Percentiles rank a stretch among this genome's conserved stretches.
Conservation (phyloP, 2,797 vertebrate species). For the Salmo trutta region DNA sequence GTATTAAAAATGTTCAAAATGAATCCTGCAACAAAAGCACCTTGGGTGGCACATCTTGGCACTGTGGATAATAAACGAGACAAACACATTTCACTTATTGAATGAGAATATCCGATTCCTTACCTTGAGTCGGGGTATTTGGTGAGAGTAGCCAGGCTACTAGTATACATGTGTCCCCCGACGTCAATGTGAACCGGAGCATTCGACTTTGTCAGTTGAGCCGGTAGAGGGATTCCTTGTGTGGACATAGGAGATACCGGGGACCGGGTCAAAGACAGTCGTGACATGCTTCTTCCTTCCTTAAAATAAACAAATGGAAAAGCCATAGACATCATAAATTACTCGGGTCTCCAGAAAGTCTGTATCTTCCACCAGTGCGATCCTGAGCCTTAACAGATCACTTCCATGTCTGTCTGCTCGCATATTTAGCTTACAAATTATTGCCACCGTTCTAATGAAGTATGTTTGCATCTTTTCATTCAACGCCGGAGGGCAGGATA, state of each 20-base stretch:
- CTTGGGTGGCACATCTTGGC: not conserved
- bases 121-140: conserved; percentile 99
- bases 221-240: conserved; percentile 97
- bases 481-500: conserved; percentile 86
- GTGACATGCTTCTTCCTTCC: conserved; percentile 99
- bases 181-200: conserved; percentile 98
- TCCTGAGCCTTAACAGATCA: conserved; percentile 91
- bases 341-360: conserved; percentile 59
- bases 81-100: not conserved
- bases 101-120: conserved; percentile 48
- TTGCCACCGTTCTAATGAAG: conserved; percentile 95
- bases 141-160: conserved; percentile 96
- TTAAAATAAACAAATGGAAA: conserved; percentile 81
- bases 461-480: conserved; percentile 95
- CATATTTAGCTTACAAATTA: conserved; percentile 94
- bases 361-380: conserved; percentile 69
- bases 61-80: not conserved
- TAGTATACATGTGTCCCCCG: conserved; percentile 99
- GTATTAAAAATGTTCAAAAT: too few relatives aligned
- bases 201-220: conserved; percentile 97
- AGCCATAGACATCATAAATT: conserved; percentile 70
- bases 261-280: conserved; percentile 96
- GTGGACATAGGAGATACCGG: conserved; percentile 97
- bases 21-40: too few relatives aligned
- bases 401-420: conserved; percentile 89